Percentiles rank a stretch among this genome's conserved stretches.
These are phyloP conservation scores for Zeuzera pyrina DNA, from an alignment of 2,888 invertebrate species.

Conservation along the genomic window DNA sequence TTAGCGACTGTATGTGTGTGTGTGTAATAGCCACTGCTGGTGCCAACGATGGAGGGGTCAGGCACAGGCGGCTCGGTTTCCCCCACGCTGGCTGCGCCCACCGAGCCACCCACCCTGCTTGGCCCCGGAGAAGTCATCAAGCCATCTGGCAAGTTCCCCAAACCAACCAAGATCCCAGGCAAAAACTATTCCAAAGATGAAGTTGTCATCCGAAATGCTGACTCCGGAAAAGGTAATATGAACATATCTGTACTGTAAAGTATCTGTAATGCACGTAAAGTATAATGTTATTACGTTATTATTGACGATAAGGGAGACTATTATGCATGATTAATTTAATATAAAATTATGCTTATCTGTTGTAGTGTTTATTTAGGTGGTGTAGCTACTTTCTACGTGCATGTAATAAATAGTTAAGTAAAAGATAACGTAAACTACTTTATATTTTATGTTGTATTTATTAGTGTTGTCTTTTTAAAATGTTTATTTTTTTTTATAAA, in stretches of 20 bases:
- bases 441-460: too few relatives aligned
- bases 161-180: slow-evolving; percentile 91
- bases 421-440: too few relatives aligned
- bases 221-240: slow-evolving; percentile 92
- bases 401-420: too few relatives aligned
- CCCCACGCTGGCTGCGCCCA: slow-evolving; percentile 72
- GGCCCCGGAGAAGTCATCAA: slow-evolving; percentile 89
- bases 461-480: too few relatives aligned
- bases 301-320: background rate
- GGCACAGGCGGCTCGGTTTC: slow-evolving; percentile 61
- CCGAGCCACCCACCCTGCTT: slow-evolving; percentile 74
- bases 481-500: background rate
- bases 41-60: slow-evolving; percentile 69
- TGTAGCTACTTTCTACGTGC: too few relatives aligned
- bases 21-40: slow-evolving; percentile 49
- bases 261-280: background rate
- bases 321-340: slow-evolving; percentile 11
- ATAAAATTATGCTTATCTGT: too few relatives aligned
- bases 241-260: background rate
- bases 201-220: slow-evolving; percentile 94
- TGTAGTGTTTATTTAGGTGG: too few relatives aligned
- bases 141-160: slow-evolving; percentile 89
- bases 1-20: background rate
- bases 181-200: slow-evolving; percentile 97
- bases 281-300: background rate